A percentile compares a stretch with the other conserved stretches of the same genome.
phyloP scores from a whole-genome alignment of 2,888 invertebrate genomes.

The Drosophila dives region DNA sequence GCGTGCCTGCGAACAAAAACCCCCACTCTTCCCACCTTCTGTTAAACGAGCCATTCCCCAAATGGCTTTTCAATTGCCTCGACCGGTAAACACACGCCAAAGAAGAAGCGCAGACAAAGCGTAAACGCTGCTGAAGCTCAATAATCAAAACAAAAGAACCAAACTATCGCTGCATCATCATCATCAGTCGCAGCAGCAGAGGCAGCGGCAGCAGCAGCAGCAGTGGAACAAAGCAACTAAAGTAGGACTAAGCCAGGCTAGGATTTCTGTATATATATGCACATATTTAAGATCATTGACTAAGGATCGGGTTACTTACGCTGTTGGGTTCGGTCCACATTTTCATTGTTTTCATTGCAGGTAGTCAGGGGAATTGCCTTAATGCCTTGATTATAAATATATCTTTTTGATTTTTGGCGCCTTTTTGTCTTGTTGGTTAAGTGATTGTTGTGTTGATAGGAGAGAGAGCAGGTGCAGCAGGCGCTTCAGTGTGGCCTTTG shows the following conservation, averaged over 20 bases:
- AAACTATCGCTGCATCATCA: slow-evolving; percentile 38
- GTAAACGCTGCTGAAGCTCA: slow-evolving; percentile 66
- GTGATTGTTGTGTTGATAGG: slow-evolving; percentile 10
- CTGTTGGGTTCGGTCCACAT: slow-evolving; percentile 73
- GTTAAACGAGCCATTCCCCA: slow-evolving; percentile 47
- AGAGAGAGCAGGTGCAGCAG: slow-evolving; percentile 36
- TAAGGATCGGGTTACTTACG: slow-evolving; percentile 56
- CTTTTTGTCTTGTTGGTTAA: slow-evolving; percentile 44
- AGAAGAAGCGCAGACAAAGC: slow-evolving; percentile 63
- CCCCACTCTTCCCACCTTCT: slow-evolving; percentile 4
- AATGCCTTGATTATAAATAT: slow-evolving; percentile 3
- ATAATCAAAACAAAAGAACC: slow-evolving; percentile 74
- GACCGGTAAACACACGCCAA: slow-evolving; percentile 62
- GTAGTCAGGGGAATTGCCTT: slow-evolving; percentile 32
- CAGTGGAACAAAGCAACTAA: neutral
- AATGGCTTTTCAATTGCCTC: slow-evolving; percentile 76
- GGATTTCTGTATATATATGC: neutral
- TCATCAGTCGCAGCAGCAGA: neutral
- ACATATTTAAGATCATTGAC: slow-evolving; percentile 23
- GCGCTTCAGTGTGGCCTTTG: slow-evolving; percentile 43
- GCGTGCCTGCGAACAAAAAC: slow-evolving; percentile 43
- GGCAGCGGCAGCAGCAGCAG: slow-evolving; percentile 20
- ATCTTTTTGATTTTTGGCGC: slow-evolving; percentile 62
- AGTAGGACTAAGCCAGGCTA: neutral
- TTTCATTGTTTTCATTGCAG: slow-evolving; percentile 48